A percentile compares a stretch with the other conserved stretches of the same genome.
Conservation (phyloP, 2,888 invertebrate species). For the Phalangium opilio region DNA sequence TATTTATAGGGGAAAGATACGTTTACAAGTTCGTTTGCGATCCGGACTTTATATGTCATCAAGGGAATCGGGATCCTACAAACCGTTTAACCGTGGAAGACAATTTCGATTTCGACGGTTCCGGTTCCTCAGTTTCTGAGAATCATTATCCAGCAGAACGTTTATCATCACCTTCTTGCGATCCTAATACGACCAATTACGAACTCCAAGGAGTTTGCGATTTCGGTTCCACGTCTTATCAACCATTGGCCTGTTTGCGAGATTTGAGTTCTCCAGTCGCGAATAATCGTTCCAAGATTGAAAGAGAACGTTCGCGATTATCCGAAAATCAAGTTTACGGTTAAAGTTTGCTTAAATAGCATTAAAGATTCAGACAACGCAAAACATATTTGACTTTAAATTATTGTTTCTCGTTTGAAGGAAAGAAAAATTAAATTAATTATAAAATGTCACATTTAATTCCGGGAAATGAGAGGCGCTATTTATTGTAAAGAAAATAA, state of each 20-base stretch:
- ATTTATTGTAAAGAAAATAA: no score
- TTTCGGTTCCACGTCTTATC: constrained; percentile 7
- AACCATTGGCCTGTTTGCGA: constrained; percentile 12
- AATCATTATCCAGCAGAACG: neutral
- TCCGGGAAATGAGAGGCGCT: no score
- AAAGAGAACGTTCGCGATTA: no score
- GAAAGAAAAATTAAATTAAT: no score
- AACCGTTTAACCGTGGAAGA: neutral
- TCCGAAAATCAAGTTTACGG: no score
- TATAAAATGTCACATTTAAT: no score
- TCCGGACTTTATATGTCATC: constrained; percentile 40
- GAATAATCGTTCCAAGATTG: no score
- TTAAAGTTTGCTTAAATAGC: no score
- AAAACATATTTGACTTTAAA: no score
- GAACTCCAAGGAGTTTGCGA: neutral
- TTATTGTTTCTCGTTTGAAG: no score
- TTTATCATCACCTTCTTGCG: neutral
- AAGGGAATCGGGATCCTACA: constrained; percentile 24
- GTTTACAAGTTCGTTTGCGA: constrained; percentile 95
- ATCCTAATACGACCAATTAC: neutral
- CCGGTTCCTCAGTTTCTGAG: neutral
- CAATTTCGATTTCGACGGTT: neutral
- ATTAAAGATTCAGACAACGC: no score
- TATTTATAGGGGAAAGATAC: constrained; percentile 62
- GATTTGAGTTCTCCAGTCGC: constrained; percentile 7